A percentile compares a stretch with the other conserved stretches of the same genome.
Evolutionary conservation across 2,888 invertebrate species (phyloP).

Genomic region (Tanypteryx hageni): DNA sequence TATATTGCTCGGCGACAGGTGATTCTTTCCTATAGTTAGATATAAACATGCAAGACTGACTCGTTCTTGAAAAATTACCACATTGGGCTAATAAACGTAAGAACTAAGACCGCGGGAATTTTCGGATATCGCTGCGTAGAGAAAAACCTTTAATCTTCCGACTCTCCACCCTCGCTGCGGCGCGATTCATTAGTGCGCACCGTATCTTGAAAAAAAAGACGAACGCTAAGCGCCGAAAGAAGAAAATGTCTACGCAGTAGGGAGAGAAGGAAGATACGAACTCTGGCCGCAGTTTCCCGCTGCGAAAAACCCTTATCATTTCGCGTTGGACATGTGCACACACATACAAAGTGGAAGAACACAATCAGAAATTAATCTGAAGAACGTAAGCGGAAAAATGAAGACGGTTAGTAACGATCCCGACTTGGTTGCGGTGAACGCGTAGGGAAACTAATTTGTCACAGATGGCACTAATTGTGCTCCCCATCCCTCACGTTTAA

Average conservation of each 20-base stretch:
- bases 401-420: too few relatives aligned
- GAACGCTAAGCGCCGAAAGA: not conserved
- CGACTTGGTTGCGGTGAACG: too few relatives aligned
- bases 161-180: not conserved
- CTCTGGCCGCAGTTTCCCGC: not conserved
- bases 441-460: too few relatives aligned
- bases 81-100: not conserved
- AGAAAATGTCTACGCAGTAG: conserved; percentile 1
- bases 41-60: not conserved
- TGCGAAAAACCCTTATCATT: not conserved
- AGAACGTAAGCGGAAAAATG: not conserved
- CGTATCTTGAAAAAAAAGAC: not conserved
- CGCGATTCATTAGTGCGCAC: not conserved
- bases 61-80: not conserved
- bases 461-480: too few relatives aligned
- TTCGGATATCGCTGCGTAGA: not conserved
- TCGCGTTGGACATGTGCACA: not conserved
- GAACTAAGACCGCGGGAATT: not conserved
- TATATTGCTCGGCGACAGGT: too few relatives aligned
- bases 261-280: not conserved
- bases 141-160: not conserved
- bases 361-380: not conserved
- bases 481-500: too few relatives aligned
- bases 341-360: not conserved
- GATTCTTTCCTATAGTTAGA: too few relatives aligned